Base-by-base conservation (phyloP, 2,797 vertebrate species). In the Cyclopterus lumpus region DNA sequence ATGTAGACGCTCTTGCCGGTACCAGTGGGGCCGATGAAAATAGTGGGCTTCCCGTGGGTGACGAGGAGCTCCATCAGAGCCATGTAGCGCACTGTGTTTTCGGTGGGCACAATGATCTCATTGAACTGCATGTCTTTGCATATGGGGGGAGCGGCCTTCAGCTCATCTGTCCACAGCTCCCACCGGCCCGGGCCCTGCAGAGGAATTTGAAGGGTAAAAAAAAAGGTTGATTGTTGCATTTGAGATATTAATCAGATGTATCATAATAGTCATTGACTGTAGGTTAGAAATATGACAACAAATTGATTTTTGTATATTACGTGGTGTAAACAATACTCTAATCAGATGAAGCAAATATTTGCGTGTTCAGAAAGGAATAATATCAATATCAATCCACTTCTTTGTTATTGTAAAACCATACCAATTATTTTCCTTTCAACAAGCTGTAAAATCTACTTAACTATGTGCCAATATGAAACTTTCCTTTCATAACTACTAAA, bases 1-100 rank as follows among this genome's bases (percentile, higher is more conserved):
- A 97, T 95, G 83, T 97, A 98, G 70, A 96, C 94, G 55, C 96
- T 97, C 87, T 97, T 98, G 69, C 97, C 97, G 42, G 97, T 97
- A 77, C 97, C 97, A 1, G 97, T 98, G 58, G 97, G 97, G 4
- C 97, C 96, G 8, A 98, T 94, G 88, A 98, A 96, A 75, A 97
- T 81, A 22, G 92, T 93, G 73, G 96, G 96, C 71, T 97, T 98
- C 74, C 96, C 95, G 91, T 98, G 96, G 5, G 95, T 96, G 82
- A 95, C 86, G 44, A 98, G 88, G 46, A 98, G 92, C 36, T 94
- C 89, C 97, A 98, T 97, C 74, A 98, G 85, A 4, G 92, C 88
- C 61, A 89, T 96, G 80, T 96, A 97, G 51, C 96, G 94, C 57
- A 97, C 63, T 0, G 97, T 98, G 91, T 98, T 96, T 90, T 96